phyloP scores from a whole-genome alignment of 92 coral and sea anemone species.

The Umimayanthus kanabou region DNA sequence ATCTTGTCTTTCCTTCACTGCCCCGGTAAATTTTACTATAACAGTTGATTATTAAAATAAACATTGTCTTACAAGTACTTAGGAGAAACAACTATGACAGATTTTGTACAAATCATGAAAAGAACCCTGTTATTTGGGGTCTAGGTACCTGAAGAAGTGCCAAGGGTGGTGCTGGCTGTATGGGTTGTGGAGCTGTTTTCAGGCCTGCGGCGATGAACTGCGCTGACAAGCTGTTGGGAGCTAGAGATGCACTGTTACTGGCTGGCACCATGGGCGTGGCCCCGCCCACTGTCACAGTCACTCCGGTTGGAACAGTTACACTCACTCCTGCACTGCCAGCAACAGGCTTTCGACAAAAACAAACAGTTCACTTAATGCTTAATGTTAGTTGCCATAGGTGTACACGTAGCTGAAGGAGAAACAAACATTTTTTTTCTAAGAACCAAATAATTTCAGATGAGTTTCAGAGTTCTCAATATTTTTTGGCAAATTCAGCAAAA shows the following conservation, averaged over 20 bases:
- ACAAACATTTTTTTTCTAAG: background rate
- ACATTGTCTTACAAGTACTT: no score
- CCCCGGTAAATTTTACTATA: no score
- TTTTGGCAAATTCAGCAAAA: no score
- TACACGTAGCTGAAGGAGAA: no score
- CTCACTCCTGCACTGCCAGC: conserved; percentile 69
- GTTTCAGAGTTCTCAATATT: no score
- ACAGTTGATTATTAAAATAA: no score
- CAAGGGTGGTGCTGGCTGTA: conserved; percentile 90
- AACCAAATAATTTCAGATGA: background rate
- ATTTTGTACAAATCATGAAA: no score
- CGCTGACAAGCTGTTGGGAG: conserved; percentile 74
- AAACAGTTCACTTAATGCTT: background rate
- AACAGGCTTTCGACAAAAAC: background rate
- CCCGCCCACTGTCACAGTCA: conserved; percentile 85
- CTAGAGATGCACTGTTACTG: conserved; percentile 61
- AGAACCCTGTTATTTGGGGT: no score
- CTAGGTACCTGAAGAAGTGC: conserved; percentile 88
- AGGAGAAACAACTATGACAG: no score
- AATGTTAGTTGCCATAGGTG: background rate
- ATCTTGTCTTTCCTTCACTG: no score
- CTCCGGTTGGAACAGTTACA: conserved; percentile 85
- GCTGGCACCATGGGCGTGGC: conserved; percentile 87
- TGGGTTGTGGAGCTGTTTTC: conserved; percentile 79
- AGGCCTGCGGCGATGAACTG: conserved; percentile 93